phyloP scores from a whole-genome alignment of 2,888 invertebrate species.

The Sinhomidia bicolor region DNA sequence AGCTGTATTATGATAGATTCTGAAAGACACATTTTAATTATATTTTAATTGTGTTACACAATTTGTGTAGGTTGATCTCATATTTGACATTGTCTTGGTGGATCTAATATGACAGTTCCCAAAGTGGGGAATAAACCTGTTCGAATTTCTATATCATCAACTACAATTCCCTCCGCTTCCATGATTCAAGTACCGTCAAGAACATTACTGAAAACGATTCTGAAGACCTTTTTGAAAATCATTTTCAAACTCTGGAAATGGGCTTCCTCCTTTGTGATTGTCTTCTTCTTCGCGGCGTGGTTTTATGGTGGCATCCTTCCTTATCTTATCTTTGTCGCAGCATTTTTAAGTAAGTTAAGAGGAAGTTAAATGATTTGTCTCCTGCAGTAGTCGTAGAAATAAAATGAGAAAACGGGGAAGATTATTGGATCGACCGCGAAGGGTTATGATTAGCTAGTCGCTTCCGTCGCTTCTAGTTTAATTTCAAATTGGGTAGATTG shows the following conservation, averaged over 20 bases:
- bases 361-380: too few relatives aligned
- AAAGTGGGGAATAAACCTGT: constrained; percentile 61
- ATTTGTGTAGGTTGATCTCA: neutral
- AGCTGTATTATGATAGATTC: too few relatives aligned
- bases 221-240: constrained; percentile 76
- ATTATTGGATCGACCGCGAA: neutral
- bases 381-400: constrained; percentile 20
- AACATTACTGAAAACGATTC: constrained; percentile 76
- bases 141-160: constrained; percentile 58
- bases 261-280: constrained; percentile 77
- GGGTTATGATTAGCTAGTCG: too few relatives aligned
- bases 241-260: constrained; percentile 78
- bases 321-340: constrained; percentile 75
- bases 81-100: neutral
- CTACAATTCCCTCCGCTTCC: constrained; percentile 60
- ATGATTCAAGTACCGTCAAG: constrained; percentile 67
- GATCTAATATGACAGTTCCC: constrained; percentile 62
- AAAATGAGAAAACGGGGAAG: neutral
- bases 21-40: too few relatives aligned
- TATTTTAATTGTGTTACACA: too few relatives aligned
- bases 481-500: too few relatives aligned
- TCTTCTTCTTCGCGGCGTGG: constrained; percentile 78
- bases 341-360: constrained; percentile 75
- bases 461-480: too few relatives aligned
- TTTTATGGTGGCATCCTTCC: constrained; percentile 79